Percentiles rank a stretch among this genome's conserved stretches.
Conservation (phyloP, 2,888 invertebrate species). For the Epirrita christyi region DNA sequence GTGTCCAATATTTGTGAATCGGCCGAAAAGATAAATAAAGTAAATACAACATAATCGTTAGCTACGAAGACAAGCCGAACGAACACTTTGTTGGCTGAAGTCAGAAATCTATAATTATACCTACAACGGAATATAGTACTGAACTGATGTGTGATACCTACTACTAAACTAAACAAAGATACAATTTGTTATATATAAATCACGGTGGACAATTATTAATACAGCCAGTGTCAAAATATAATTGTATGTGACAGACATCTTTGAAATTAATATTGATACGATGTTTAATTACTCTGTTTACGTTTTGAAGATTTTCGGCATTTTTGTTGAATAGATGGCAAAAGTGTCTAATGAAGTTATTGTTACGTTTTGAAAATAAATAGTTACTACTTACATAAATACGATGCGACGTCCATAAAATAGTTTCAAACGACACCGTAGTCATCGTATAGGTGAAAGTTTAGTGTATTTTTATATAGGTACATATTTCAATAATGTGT, state of each 20-base stretch:
- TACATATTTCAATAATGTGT: not conserved
- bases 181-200: no score
- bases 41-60: slow-evolving; percentile 61
- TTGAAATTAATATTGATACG: slow-evolving; percentile 9
- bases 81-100: slow-evolving; percentile 47
- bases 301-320: slow-evolving; percentile 12
- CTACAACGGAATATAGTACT: slow-evolving; percentile 48
- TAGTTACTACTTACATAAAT: not conserved
- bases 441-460: not conserved
- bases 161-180: not conserved
- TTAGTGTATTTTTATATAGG: not conserved
- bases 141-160: not conserved
- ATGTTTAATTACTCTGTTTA: slow-evolving; percentile 19
- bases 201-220: not conserved
- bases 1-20: slow-evolving; percentile 53
- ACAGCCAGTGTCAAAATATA: not conserved
- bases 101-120: slow-evolving; percentile 60
- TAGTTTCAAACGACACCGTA: not conserved
- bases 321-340: slow-evolving; percentile 21
- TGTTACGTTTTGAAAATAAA: slow-evolving; percentile 26
- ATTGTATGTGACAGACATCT: slow-evolving; percentile 16
- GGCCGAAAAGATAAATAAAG: slow-evolving; percentile 54
- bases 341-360: slow-evolving; percentile 25
- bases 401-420: not conserved
- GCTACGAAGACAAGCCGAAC: slow-evolving; percentile 50